Evolutionary conservation across 2,113 vertebrate species (phyloP).

Genomic region (Picathartes gymnocephalus): DNA sequence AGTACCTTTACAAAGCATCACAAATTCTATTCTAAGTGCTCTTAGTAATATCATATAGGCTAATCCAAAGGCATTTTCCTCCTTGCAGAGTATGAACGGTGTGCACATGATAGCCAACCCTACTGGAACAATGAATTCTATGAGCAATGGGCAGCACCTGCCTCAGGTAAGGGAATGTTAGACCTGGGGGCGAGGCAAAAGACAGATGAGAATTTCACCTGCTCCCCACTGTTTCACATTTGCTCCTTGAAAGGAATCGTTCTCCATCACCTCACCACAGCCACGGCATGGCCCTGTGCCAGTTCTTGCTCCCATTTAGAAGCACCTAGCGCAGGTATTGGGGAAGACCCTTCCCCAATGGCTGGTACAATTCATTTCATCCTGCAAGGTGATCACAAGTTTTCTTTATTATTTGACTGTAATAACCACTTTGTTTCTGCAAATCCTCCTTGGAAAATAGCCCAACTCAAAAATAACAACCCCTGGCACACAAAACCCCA

Average conservation of each 20-base stretch:
- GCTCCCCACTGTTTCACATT: background rate
- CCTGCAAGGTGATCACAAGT: background rate
- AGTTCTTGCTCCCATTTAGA: background rate
- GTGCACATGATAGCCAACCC: conserved; percentile 67
- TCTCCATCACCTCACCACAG: background rate
- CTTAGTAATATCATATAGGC: background rate
- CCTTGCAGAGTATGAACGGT: conserved; percentile 77
- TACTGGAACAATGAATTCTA: conserved; percentile 51
- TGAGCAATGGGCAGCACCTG: conserved; percentile 76
- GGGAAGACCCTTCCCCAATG: background rate
- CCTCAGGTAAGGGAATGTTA: conserved; percentile 74
- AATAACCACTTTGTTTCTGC: background rate
- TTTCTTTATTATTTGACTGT: background rate
- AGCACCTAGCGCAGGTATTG: background rate
- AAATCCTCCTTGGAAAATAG: background rate
- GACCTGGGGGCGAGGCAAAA: background rate
- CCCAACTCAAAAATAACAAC: background rate
- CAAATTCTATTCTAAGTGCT: background rate
- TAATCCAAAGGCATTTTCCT: conserved; percentile 23
- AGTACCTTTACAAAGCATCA: background rate
- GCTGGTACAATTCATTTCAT: background rate
- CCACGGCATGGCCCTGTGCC: background rate
- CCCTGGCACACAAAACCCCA: background rate
- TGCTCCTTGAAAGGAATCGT: background rate
- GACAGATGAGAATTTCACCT: background rate